These are phyloP conservation scores for Ernsta delagoae DNA, from an alignment of 2,888 invertebrate genomes.

Conservation along the genomic window DNA sequence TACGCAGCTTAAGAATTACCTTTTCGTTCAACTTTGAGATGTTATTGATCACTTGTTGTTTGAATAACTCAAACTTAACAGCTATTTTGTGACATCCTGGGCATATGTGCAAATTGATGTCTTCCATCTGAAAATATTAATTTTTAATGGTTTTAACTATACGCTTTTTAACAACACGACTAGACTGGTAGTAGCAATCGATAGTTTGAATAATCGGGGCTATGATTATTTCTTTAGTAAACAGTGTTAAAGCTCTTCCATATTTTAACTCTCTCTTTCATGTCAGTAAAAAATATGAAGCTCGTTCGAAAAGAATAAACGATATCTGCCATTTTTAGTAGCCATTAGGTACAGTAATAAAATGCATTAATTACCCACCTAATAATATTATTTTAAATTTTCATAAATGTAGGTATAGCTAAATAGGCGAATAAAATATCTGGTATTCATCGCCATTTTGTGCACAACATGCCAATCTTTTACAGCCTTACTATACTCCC, in stretches of 20 bases:
- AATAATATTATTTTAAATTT: neutral
- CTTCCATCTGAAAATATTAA: slow-evolving; percentile 7
- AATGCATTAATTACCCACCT: too few species aligned
- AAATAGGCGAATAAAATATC: too few species aligned
- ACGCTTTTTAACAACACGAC: neutral
- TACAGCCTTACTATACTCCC: slow-evolving; percentile 47
- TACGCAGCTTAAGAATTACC: slow-evolving; percentile 47
- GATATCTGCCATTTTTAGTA: too few species aligned
- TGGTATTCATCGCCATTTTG: slow-evolving; percentile 50
- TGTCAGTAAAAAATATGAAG: too few species aligned
- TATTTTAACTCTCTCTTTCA: too few species aligned
- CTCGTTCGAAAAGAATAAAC: too few species aligned
- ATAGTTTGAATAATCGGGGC: too few species aligned
- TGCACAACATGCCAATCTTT: slow-evolving; percentile 53
- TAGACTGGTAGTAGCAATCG: too few species aligned
- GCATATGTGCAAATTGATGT: slow-evolving; percentile 48
- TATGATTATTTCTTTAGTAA: too few species aligned
- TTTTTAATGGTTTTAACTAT: neutral
- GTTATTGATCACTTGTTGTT: slow-evolving; percentile 53
- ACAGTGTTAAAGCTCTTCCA: too few species aligned
- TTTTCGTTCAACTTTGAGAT: slow-evolving; percentile 48
- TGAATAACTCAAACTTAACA: slow-evolving; percentile 58
- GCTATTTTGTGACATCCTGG: slow-evolving; percentile 58
- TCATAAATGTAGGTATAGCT: neutral
- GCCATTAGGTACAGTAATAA: too few species aligned